These are phyloP conservation scores for Lepidochrysops patricia DNA, from an alignment of 2,888 invertebrate species.

Conservation along the genomic window DNA sequence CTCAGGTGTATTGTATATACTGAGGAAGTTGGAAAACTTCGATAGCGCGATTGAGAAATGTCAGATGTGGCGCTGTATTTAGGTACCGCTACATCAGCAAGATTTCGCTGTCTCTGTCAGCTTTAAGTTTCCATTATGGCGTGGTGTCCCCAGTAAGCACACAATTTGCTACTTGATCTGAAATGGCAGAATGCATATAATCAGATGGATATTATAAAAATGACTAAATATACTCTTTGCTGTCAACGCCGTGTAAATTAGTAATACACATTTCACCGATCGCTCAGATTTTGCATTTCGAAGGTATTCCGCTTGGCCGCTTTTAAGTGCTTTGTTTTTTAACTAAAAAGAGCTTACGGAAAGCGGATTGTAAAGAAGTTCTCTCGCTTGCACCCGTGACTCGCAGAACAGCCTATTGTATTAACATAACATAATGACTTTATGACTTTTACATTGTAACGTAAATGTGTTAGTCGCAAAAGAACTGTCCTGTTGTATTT, in stretches of 20 bases:
- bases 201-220: slow-evolving; percentile 7
- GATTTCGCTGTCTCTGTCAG: slow-evolving; percentile 7
- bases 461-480: background rate
- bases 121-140: slow-evolving; percentile 8
- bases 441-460: background rate
- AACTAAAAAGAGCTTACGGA: background rate
- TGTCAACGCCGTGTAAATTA: background rate
- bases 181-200: slow-evolving; percentile 9
- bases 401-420: background rate
- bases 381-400: background rate
- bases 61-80: no score
- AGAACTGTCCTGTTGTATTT: background rate
- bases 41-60: no score
- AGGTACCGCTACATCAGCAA: no score
- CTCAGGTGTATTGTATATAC: no score
- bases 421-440: background rate
- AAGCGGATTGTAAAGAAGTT: background rate
- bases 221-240: background rate
- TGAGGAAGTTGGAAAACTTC: no score
- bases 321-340: background rate
- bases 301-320: background rate
- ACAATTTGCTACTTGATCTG: no score
- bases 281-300: background rate
- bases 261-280: background rate
- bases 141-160: no score